phyloP scores from a whole-genome alignment of 2,888 invertebrate species.

The Polylopha cassiicola region DNA sequence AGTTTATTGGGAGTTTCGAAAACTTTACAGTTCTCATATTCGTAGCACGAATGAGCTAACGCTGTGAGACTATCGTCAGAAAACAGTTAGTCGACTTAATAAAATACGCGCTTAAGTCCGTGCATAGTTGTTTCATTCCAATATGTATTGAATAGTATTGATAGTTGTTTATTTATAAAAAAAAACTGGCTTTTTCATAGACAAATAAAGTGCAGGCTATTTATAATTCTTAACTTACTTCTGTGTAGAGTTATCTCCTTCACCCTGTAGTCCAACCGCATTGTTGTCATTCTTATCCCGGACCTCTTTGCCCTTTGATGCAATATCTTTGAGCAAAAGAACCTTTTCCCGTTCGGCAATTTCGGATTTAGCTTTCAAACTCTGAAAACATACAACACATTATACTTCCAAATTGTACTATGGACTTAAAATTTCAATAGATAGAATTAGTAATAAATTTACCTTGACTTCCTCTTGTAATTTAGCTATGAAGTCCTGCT shows the following conservation, averaged over 20 bases:
- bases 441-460: conserved; percentile 9
- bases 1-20: too few relatives aligned
- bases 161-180: too few relatives aligned
- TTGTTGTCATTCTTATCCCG: conserved; percentile 66
- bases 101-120: too few relatives aligned
- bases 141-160: too few relatives aligned
- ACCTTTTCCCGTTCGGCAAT: conserved; percentile 60
- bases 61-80: too few relatives aligned
- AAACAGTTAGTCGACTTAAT: too few relatives aligned
- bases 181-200: too few relatives aligned
- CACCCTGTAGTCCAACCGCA: conserved; percentile 49
- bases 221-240: conserved; percentile 41
- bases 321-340: conserved; percentile 55
- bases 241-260: conserved; percentile 48
- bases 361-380: conserved; percentile 57
- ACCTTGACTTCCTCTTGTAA: conserved; percentile 68
- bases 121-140: too few relatives aligned
- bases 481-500: conserved; percentile 53
- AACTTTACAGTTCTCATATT: too few relatives aligned
- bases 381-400: conserved; percentile 39
- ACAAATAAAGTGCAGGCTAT: too few relatives aligned
- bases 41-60: too few relatives aligned
- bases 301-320: conserved; percentile 41
- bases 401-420: not conserved
- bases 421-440: not conserved